These are phyloP conservation scores for Anastrepha obliqua DNA, from an alignment of 1,140 invertebrate species.

Conservation along the genomic window DNA sequence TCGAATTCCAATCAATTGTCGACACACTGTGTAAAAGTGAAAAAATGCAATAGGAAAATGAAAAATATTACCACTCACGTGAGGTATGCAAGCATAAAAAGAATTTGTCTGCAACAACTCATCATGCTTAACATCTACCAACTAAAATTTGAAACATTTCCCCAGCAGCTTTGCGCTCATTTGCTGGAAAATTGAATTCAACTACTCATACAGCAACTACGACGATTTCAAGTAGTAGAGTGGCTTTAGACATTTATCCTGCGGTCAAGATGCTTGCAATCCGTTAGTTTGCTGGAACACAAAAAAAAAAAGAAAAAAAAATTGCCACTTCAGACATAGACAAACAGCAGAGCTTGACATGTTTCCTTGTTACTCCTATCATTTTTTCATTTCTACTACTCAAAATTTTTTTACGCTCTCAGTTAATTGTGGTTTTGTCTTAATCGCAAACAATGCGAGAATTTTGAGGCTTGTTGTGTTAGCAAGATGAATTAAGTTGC, in stretches of 20 bases:
- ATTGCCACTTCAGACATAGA: not conserved
- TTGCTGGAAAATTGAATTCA: constrained; percentile 68
- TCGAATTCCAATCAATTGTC: constrained; percentile 19
- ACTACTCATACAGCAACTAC: not conserved
- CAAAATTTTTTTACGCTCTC: not conserved
- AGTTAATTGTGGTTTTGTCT: constrained; percentile 56
- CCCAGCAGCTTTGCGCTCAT: not conserved
- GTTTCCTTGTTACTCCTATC: not conserved
- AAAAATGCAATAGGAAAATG: not conserved
- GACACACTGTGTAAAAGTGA: not conserved
- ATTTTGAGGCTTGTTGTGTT: constrained; percentile 65
- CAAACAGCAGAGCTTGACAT: not conserved
- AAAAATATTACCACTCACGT: not conserved
- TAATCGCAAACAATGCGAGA: constrained; percentile 36
- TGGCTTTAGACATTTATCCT: constrained; percentile 40
- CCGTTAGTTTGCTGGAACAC: constrained; percentile 54
- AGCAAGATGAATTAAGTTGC: constrained; percentile 67
- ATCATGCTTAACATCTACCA: not conserved
- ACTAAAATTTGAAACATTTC: not conserved
- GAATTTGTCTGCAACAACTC: not conserved
- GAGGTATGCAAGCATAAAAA: not conserved
- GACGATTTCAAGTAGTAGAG: constrained; percentile 59
- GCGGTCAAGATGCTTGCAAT: constrained; percentile 67
- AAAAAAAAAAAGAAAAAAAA: constrained; percentile 43
- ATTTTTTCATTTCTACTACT: not conserved